A percentile compares a stretch with the other conserved stretches of the same genome.
These are phyloP conservation scores for Onychomys leucogaster DNA, from an alignment of 2,797 vertebrate genomes.

Conservation along the genomic window DNA sequence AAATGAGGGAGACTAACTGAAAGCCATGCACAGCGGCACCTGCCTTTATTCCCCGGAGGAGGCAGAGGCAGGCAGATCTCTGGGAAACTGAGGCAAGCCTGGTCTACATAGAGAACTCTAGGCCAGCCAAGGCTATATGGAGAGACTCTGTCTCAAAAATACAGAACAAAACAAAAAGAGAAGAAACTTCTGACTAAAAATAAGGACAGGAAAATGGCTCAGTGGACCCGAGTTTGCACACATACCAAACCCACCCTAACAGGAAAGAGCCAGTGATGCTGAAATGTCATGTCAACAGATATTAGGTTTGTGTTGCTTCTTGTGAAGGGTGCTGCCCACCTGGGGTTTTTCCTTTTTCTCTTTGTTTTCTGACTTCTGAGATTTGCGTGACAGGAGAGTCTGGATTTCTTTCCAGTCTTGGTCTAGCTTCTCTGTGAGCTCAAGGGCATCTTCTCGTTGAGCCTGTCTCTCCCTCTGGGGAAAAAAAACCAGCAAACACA, in stretches of 20 bases:
- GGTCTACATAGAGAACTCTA: neutral
- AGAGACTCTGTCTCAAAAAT: neutral
- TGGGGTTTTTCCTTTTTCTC: conserved; percentile 89
- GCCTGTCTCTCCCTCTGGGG: conserved; percentile 94
- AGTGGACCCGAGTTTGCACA: neutral
- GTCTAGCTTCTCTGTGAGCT: conserved; percentile 97
- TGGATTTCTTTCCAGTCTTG: conserved; percentile 97
- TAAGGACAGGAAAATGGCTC: neutral
- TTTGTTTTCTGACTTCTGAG: conserved; percentile 86
- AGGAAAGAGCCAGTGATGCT: neutral
- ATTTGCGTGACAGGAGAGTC: conserved; percentile 90
- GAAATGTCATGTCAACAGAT: neutral
- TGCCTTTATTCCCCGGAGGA: neutral
- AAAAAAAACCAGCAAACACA: neutral
- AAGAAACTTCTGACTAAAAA: neutral
- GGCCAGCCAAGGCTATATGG: neutral
- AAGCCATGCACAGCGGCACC: neutral
- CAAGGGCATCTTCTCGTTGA: conserved; percentile 93
- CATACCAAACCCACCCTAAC: neutral
- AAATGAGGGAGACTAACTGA: accelerated
- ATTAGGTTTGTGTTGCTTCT: neutral
- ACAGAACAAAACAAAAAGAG: neutral
- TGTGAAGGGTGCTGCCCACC: conserved; percentile 83
- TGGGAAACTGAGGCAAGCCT: neutral
- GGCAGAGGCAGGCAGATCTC: neutral